phyloP scores from a whole-genome alignment of 1,140 invertebrate species.

The Drosophila tropicalis region DNA sequence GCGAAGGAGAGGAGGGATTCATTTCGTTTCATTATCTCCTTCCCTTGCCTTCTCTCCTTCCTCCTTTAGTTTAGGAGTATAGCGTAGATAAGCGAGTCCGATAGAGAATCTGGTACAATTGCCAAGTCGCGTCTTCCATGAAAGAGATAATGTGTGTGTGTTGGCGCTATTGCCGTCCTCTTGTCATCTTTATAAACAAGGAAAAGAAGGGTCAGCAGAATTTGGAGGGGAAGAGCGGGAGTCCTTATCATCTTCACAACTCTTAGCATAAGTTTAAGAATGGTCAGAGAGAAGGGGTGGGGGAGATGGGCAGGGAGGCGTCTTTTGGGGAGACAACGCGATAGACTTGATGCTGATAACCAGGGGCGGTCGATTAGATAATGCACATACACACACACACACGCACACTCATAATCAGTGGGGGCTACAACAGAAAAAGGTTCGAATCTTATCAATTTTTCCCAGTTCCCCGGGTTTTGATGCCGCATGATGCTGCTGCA shows the following conservation, averaged over 20 bases:
- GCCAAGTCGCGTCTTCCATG: slow-evolving; percentile 15
- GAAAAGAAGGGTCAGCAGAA: background rate
- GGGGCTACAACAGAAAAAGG: background rate
- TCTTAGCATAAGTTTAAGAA: background rate
- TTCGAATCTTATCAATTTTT: slow-evolving; percentile 6
- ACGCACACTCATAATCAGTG: background rate
- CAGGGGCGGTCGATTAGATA: slow-evolving; percentile 20
- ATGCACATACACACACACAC: background rate
- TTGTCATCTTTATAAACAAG: background rate
- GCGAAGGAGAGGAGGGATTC: background rate
- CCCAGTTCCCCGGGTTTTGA: slow-evolving; percentile 8
- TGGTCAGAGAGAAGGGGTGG: too few species aligned
- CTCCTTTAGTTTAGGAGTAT: background rate
- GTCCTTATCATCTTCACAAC: slow-evolving; percentile 6
- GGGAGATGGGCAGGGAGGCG: background rate
- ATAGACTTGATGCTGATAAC: slow-evolving; percentile 18
- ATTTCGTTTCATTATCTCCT: background rate
- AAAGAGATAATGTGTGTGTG: slow-evolving; percentile 11
- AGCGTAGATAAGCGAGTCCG: slow-evolving; percentile 25
- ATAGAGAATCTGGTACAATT: slow-evolving; percentile 48
- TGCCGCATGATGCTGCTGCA: slow-evolving; percentile 20
- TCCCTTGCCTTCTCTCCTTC: too few species aligned
- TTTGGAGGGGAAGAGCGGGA: background rate
- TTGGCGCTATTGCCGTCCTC: slow-evolving; percentile 18
- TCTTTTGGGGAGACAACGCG: slow-evolving; percentile 8